Conservation (phyloP, 1,140 invertebrate genomes). For the Diploscapter pachys region DNA sequence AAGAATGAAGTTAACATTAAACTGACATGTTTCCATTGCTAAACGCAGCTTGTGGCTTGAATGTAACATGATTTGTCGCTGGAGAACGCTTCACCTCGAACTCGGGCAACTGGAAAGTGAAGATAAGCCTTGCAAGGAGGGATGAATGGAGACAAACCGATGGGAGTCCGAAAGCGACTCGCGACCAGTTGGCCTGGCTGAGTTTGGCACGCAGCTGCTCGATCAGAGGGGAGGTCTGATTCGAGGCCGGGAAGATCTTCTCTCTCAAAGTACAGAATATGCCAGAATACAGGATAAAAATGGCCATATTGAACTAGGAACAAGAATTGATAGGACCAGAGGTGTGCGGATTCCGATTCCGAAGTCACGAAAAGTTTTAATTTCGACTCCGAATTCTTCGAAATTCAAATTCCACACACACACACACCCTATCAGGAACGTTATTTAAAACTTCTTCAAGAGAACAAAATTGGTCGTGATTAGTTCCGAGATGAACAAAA, state of each 20-base stretch:
- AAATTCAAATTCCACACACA: too few relatives aligned
- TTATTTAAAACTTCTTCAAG: too few relatives aligned
- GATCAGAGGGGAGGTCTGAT: constrained; percentile 48
- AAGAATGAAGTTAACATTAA: not conserved
- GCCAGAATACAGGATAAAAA: constrained; percentile 4
- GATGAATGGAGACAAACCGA: constrained; percentile 30
- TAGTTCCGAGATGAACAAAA: too few relatives aligned
- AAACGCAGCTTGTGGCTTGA: constrained; percentile 3
- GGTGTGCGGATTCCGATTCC: too few relatives aligned
- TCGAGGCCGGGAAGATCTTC: constrained; percentile 39
- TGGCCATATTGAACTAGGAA: not conserved
- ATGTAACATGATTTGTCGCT: not conserved
- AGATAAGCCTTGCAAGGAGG: constrained; percentile 7
- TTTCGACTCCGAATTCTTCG: too few relatives aligned
- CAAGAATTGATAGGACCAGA: too few relatives aligned
- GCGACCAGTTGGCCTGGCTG: constrained; percentile 45
- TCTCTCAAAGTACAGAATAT: constrained; percentile 28
- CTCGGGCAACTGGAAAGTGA: not conserved
- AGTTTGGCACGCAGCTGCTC: constrained; percentile 41
- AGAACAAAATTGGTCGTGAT: too few relatives aligned
- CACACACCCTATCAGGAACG: too few relatives aligned
- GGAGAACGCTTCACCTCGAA: constrained; percentile 4
- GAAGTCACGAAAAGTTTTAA: too few relatives aligned
- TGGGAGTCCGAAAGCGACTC: constrained; percentile 47
- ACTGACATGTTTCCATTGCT: constrained; percentile 7